phyloP scores from a whole-genome alignment of 2,888 invertebrate genomes.

The Teleiodes luculella region DNA sequence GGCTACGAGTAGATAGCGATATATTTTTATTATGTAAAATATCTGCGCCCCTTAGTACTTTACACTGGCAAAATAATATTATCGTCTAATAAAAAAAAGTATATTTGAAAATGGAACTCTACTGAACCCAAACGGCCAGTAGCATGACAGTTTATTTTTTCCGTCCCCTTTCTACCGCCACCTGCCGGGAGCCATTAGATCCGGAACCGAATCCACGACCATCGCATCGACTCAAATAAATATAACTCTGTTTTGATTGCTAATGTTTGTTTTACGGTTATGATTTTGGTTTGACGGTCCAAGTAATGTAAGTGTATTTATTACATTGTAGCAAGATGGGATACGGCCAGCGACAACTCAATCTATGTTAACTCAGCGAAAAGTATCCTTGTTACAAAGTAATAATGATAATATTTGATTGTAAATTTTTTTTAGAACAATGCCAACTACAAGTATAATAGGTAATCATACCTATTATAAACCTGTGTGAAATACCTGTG shows the following conservation, averaged over 20 bases:
- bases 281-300: conserved; percentile 11
- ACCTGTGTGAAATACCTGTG: too few species aligned
- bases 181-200: conserved; percentile 61
- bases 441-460: too few species aligned
- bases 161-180: conserved; percentile 40
- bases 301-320: not conserved
- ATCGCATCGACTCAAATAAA: conserved; percentile 63
- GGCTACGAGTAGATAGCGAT: too few species aligned
- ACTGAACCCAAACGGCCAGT: conserved; percentile 22
- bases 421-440: too few species aligned
- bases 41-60: too few species aligned
- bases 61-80: too few species aligned
- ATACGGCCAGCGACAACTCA: not conserved
- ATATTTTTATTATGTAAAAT: too few species aligned
- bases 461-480: too few species aligned
- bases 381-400: too few species aligned
- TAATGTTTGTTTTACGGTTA: conserved; percentile 43
- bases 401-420: too few species aligned
- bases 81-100: too few species aligned
- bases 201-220: conserved; percentile 60
- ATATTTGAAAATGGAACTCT: not conserved
- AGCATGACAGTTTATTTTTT: conserved; percentile 28
- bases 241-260: conserved; percentile 61
- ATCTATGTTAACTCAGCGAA: too few species aligned
- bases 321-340: not conserved